Base-by-base conservation (phyloP, 2,888 invertebrate genomes). In the Nasonovia ribisnigri region DNA sequence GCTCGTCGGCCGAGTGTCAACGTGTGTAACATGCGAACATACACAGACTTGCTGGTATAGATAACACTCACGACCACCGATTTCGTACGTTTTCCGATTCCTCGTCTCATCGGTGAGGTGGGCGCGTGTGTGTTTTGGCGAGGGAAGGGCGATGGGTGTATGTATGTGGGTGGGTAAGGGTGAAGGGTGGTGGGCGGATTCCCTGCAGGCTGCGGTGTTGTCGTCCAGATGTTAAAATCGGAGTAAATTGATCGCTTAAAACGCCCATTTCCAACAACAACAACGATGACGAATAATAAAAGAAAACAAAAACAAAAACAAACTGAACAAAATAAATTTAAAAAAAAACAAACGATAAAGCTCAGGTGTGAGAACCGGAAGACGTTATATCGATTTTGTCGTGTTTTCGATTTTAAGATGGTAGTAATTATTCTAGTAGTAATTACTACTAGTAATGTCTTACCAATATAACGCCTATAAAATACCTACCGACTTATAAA, bases 1-100 rank as follows among this genome's bases (percentile, higher is more conserved):
- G 91, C 84, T 86, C 91, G 91, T 86, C 84, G 54, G 54, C 86
- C 86, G 54, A 20, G 57, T 91, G 91, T 86, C 91, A 84, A 86
- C 91, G 48, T 48, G 42, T 11, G 42, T 90, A 48, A 77, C 67
- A 77, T 42, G 6, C 26, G 48, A 36, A 36, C 90, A 6, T n/a
- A 48, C 86, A 84, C 29, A 46, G 48, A 88, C 51, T 77, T 77
- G 2, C 77, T 8, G 8, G 57, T 60, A 26, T 26, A 60, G 43
- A 89, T 16, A 57, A 42, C 43, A 29, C 43, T 29, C 29, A 26
- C 46, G 86, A 48, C 89, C 43, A 60, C 43, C 43, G 13, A 57
- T 88, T 57, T 42, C 29, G 26, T 88, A 88, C 54, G 36, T 54
- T 77, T 77, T 5, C 36, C 77, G 36, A 77, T 77, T 77, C 77